Base-by-base conservation (phyloP, 2,113 vertebrate genomes). In the Diadophis punctatus region DNA sequence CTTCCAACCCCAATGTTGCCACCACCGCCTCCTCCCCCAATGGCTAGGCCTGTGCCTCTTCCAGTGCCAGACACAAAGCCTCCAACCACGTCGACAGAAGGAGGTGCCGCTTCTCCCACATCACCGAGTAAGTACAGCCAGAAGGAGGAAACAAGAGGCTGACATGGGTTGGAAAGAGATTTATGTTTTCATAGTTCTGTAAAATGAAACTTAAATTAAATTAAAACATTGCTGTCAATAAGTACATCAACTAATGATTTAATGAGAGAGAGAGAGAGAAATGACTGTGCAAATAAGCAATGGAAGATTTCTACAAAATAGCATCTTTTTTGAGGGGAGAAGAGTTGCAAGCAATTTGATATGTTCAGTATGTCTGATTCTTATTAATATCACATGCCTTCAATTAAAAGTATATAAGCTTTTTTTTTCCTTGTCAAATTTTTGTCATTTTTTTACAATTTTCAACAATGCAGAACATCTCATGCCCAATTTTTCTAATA, bases 1-100 rank as follows among this genome's bases (percentile, higher is more conserved):
- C 98, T 99, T 97, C 98, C 99, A 94, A 99, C 99, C 95, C 99
- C 99, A 95, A 99, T 99, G 99, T 98, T 99, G 98, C 99, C 99
- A 90, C 99, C 99, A 0, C 99, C 99, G 2, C 99, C 99, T 4
- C 99, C 99, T 48, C 99, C 99, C 93, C 99, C 99, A 30, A 99
- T 99, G 99, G 99, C 99, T 91, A 98, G 99, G 96, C 99, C 99
- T 94, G 99, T 99, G 97, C 99, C 99, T 95, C 98, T 99, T 98
- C 99, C 99, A 89, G 98, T 99, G 98, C 97, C 98, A 97, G 99
- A 99, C 98, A 98, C 99, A 97, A 99, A 99, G 98, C 99, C 99
- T 93, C 98, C 99, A 86, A 98, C 98, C 96, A 99, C 99, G 39
- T 99, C 99, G 95, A 97, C 99, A 92, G 99, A 99, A 97, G 99